Evolutionary conservation across 2,797 vertebrate genomes (phyloP), one percentile per base, ranked within the genome.

Genomic region (Carapus acus): DNA sequence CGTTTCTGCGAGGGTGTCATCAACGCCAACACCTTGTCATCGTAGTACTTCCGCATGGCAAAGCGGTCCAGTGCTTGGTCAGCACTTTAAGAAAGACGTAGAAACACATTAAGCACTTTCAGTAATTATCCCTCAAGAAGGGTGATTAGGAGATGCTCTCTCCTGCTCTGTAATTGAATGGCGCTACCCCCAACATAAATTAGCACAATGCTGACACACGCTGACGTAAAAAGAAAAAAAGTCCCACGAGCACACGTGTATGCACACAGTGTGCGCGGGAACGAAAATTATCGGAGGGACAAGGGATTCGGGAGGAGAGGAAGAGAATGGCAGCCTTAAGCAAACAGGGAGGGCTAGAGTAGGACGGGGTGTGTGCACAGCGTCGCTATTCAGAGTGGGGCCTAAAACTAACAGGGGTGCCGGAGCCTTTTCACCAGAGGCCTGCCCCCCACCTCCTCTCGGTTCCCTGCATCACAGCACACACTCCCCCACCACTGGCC

Each of bases 41-140:
- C 93, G 17, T 94, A 94, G 84, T 92, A 98, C 76, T 96, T 97
- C 87, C 94, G 94, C 95, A 98, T 97, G 24, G 94, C 95, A 49
- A 96, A 98, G 72, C 94, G 92, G 81, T 97, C 94, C 40, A 98
- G 84, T 18, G 95, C 95, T 83, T 98, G 94, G 83, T 96, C 93
- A 57, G 95, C 94, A 64, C 95, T 98, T 86, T 62, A 48, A 79
- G 70, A 69, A 75, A 66, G 73, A 65, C 58, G 68, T 38, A 65
- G 55, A 76, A 67, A 61, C 61, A 43, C 65, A 58, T 71, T 76
- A 78, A 76, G 67, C 60, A 63, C 65, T 80, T 77, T 29, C 39
- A 59, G 73, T 69, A 79, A 84, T 82, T 78, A 82, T 68, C 63
- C 73, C 66, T 76, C 23, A 44, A 43, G 54, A 19, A 49, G 56